Base-by-base conservation (phyloP, 2,888 invertebrate genomes). In the Apotomis turbidana region DNA sequence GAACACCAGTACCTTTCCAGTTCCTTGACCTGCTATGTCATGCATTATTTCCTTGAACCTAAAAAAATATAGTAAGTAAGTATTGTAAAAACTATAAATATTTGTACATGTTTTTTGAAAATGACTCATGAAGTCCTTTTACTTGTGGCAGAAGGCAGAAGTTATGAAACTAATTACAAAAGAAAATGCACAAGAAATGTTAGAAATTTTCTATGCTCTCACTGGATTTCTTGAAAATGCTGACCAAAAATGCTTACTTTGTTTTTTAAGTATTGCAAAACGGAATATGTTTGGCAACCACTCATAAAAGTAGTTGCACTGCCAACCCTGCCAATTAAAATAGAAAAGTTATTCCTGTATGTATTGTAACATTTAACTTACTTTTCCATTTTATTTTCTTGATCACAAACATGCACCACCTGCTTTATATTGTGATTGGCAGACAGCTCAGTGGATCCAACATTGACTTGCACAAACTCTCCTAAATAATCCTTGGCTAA, bases 341-440 rank as follows among this genome's bases (percentile, higher is more conserved):
- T 41, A 41, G 6, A 41, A 6, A 27, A 27, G 27, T 27, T 27
- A 27, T 41, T 5, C 41, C 41, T 6, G 49, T 9, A 49, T 49
- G 49, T 12, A 8, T 44, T 49, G 27, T 27, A 44, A 3, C 38
- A 41, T 59, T 52, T 59, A 63, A 81, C 81, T 82, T 82, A 90
- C 91, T 83, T 87, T 3, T 84, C 80, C 82, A 97, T 96, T 89
- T 98, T 98, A 81, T 97, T 96, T 68, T 95, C 94, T 83, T 97
- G 97, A 77, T 96, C 95, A 87, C 97, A 97, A 52, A 98, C 95
- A 87, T 97, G 97, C 54, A 97, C 93, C 78, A 96, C 95, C 88
- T 98, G 98, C 68, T 95, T 93, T 81, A 98, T 98, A 85, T 98
- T 98, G 85, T 97, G 97, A 87, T 98, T 98, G 46, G 98, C 98